Evolutionary conservation across 2,113 vertebrate genomes (phyloP), one percentile per base, ranked within the genome.

Genomic region (Grallaria varia): DNA sequence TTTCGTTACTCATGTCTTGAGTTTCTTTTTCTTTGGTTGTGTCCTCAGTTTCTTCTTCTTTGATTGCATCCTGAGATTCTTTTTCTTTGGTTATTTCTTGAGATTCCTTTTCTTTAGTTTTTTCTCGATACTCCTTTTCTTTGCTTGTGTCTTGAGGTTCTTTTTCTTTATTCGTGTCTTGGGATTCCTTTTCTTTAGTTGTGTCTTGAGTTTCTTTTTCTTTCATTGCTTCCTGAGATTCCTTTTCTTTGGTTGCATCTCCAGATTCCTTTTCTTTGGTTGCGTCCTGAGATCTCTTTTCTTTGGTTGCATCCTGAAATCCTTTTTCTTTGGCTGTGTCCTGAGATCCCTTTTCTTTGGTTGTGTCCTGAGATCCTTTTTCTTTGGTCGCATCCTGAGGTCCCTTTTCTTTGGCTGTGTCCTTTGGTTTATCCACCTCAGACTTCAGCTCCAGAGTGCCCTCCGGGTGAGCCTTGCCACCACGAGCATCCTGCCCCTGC

Each of bases 41-140:
- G 1, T 16, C 35, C 2, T 62, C 44, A 62, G 56, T 4, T 12
- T 42, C 17, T 6, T 19, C 49, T 24, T 47, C 42, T 59, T 47
- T 19, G 3, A 4, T 30, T 47, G 0, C 6, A 0, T 23, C 55
- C 8, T 31, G 77, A 9, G 8, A 3, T 4, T 37, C 21, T 5
- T 37, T 81, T 16, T 21, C 74, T 76, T 75, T 55, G 1, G 1
- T 8, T 55, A 1, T 14, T 12, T 25, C 74, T 62, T 40, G 25
- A 14, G 4, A 16, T 40, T 2, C 7, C 2, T 59, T 59, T 4
- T 33, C 74, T 50, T 40, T 19, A 8, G 7, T 27, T 40, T 1
- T 5, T 2, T 35, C 74, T 60, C 31, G 24, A 13, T 5, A 20
- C 33, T 2, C 6, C 1, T n/a, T 71, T 16, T 13, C 60, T 64